A percentile compares a stretch with the other conserved stretches of the same genome.
Conservation (phyloP, 2,797 vertebrate genomes). For the Acanthurus leucopareius region DNA sequence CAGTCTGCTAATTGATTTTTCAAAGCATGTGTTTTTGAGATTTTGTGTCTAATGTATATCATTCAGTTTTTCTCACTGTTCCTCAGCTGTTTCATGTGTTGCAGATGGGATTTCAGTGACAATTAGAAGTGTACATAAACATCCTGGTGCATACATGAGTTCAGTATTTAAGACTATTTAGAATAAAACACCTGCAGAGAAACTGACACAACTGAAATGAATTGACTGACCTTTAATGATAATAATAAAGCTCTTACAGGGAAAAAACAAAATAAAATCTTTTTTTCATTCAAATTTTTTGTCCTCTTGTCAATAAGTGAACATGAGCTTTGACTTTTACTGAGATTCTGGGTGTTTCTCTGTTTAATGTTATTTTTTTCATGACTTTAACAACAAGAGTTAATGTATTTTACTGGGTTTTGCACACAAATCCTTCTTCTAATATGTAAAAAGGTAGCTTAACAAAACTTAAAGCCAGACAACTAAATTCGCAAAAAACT, state of each 20-base stretch:
- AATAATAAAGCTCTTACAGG: neutral
- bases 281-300: slow-evolving; percentile 18
- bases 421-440: neutral
- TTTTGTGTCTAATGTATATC: neutral
- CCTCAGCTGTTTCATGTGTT: neutral
- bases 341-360: neutral
- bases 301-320: neutral
- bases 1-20: no score
- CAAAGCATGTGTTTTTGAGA: neutral
- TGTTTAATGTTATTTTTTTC: neutral
- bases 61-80: neutral
- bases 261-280: slow-evolving; percentile 1
- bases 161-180: neutral
- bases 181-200: neutral
- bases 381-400: no score
- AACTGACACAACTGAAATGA: neutral
- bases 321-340: neutral
- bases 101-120: slow-evolving; percentile 7
- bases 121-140: neutral
- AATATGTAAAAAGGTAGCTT: no score
- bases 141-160: neutral
- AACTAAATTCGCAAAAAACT: no score
- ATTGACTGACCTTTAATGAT: neutral
- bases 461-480: neutral
- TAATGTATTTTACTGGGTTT: no score